These are phyloP conservation scores for Agapostemon virescens DNA, from an alignment of 2,888 invertebrate species.

Conservation along the genomic window DNA sequence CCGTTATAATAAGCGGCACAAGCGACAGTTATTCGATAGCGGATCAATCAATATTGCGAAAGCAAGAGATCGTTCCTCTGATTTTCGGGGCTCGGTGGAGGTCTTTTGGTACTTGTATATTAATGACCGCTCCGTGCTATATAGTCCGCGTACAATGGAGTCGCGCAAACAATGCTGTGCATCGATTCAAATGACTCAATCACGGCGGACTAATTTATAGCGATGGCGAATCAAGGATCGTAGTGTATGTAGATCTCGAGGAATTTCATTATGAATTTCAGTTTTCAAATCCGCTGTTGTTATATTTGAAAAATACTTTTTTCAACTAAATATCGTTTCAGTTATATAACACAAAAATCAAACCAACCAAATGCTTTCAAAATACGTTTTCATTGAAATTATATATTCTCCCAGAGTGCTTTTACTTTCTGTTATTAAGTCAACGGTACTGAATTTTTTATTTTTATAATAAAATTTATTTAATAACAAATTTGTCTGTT, in stretches of 20 bases:
- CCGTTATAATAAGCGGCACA: slow-evolving; percentile 24
- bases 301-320: neutral
- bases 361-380: no score
- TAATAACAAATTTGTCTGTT: no score
- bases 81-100: slow-evolving; percentile 65
- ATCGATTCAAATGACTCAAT: slow-evolving; percentile 76
- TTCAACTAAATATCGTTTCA: neutral
- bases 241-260: neutral
- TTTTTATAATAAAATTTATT: no score
- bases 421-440: no score
- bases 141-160: slow-evolving; percentile 63
- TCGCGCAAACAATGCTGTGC: slow-evolving; percentile 67
- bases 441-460: no score
- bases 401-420: no score
- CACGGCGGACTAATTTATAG: slow-evolving; percentile 60
- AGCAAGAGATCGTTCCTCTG: slow-evolving; percentile 59
- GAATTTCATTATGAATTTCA: neutral
- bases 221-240: slow-evolving; percentile 19
- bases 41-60: slow-evolving; percentile 55
- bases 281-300: neutral
- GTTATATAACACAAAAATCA: no score
- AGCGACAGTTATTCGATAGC: slow-evolving; percentile 34
- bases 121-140: slow-evolving; percentile 59
- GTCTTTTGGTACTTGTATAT: slow-evolving; percentile 65
- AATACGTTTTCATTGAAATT: no score